A percentile compares a stretch with the other conserved stretches of the same genome.
Conservation (phyloP, 2,888 invertebrate genomes). For the Ischnus inquisitorius region DNA sequence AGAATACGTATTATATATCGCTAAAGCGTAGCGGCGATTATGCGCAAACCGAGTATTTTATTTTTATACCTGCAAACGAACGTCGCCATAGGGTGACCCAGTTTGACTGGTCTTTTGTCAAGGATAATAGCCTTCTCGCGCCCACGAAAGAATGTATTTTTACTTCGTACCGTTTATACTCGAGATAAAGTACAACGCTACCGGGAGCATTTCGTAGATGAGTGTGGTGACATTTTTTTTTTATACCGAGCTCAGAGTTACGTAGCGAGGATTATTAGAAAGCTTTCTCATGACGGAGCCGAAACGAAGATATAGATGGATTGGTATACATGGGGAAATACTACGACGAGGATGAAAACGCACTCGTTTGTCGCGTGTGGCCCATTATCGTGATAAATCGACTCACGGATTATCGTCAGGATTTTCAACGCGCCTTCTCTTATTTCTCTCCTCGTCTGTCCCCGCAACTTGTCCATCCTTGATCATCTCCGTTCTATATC, state of each 20-base stretch:
- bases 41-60: conserved; percentile 17
- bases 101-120: conserved; percentile 50
- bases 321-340: not conserved
- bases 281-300: not conserved
- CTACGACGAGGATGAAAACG: conserved; percentile 29
- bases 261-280: not conserved
- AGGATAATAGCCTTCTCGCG: conserved; percentile 31
- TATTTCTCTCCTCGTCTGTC: not conserved
- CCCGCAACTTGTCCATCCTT: not conserved
- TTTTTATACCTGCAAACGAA: conserved; percentile 28
- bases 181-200: not conserved
- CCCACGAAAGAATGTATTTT: conserved; percentile 21
- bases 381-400: conserved; percentile 64
- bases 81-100: conserved; percentile 33
- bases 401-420: conserved; percentile 55
- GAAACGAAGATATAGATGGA: not conserved
- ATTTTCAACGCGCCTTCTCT: not conserved
- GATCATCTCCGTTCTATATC: not conserved
- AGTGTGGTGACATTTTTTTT: conserved; percentile 4
- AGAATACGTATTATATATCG: not conserved
- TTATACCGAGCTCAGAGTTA: not conserved
- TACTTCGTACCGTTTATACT: not conserved
- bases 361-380: conserved; percentile 39
- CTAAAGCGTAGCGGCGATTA: conserved; percentile 27
- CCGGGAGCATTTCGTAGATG: conserved; percentile 4